A percentile compares a stretch with the other conserved stretches of the same genome.
Evolutionary conservation across 2,888 invertebrate species (phyloP).

Genomic region (Hydrotaea cyrtoneurina): DNA sequence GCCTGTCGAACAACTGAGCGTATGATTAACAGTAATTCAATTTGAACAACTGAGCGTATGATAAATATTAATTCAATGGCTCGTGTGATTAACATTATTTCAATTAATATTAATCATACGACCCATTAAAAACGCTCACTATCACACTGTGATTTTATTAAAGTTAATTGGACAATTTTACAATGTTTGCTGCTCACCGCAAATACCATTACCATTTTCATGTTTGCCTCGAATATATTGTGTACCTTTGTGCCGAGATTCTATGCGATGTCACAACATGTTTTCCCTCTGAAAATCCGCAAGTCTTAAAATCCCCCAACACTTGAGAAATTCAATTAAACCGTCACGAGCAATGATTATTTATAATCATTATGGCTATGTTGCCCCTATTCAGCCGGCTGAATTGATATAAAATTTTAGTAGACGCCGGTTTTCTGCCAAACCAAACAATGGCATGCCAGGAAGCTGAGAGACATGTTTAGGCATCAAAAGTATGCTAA

Average conservation of each 20-base stretch:
- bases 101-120: background rate
- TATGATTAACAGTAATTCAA: background rate
- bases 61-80: background rate
- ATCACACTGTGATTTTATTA: too few relatives aligned
- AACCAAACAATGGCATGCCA: background rate
- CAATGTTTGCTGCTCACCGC: too few relatives aligned
- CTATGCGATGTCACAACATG: background rate
- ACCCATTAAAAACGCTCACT: too few relatives aligned
- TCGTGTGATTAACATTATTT: too few relatives aligned
- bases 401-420: conserved; percentile 22
- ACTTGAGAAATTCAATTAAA: conserved; percentile 2
- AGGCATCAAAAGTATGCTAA: background rate
- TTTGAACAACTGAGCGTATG: background rate
- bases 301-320: conserved; percentile 1
- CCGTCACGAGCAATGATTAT: background rate
- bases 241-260: background rate
- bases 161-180: background rate
- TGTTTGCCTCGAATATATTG: background rate
- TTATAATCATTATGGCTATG: conserved; percentile 16
- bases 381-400: background rate
- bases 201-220: background rate
- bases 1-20: background rate
- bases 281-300: background rate
- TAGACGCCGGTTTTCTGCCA: background rate
- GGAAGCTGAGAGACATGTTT: background rate